A percentile compares a stretch with the other conserved stretches of the same genome.
Conservation (phyloP, 2,113 vertebrate genomes). For the Dryoscopus gambensis region DNA sequence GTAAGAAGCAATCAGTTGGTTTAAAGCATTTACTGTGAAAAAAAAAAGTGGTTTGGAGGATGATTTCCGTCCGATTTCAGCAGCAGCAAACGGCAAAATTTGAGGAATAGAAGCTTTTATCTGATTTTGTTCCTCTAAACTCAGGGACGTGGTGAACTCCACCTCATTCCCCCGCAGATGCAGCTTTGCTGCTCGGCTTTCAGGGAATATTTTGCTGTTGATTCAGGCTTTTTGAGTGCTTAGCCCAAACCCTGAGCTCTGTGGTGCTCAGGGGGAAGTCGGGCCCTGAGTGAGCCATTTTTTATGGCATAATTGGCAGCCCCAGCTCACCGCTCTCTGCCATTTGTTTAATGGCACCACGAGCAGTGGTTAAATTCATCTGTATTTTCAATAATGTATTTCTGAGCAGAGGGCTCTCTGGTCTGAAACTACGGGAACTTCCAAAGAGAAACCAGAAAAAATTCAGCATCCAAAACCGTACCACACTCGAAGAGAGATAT, state of each 20-base stretch:
- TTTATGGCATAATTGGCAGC: constrained; percentile 56
- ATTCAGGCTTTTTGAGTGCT: constrained; percentile 47
- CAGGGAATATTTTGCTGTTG: constrained; percentile 22
- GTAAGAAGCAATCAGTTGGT: neutral
- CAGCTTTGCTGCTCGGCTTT: constrained; percentile 52
- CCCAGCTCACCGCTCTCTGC: neutral
- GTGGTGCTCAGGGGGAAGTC: constrained; percentile 46
- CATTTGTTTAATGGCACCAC: neutral
- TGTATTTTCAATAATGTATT: neutral
- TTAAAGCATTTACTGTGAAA: neutral
- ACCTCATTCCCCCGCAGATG: neutral
- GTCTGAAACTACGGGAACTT: neutral
- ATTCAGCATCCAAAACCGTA: neutral
- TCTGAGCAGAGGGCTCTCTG: neutral
- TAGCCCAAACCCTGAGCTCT: constrained; percentile 62
- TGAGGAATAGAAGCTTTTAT: neutral
- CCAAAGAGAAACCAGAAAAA: neutral
- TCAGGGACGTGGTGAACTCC: neutral
- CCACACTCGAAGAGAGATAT: neutral
- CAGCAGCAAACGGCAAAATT: neutral
- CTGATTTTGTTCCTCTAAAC: neutral
- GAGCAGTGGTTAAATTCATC: neutral
- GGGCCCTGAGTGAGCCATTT: neutral
- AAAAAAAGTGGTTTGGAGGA: neutral
- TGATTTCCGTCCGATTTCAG: neutral